phyloP scores from a whole-genome alignment of 1,140 invertebrate genomes.

The Pseudomyrmex gracilis region DNA sequence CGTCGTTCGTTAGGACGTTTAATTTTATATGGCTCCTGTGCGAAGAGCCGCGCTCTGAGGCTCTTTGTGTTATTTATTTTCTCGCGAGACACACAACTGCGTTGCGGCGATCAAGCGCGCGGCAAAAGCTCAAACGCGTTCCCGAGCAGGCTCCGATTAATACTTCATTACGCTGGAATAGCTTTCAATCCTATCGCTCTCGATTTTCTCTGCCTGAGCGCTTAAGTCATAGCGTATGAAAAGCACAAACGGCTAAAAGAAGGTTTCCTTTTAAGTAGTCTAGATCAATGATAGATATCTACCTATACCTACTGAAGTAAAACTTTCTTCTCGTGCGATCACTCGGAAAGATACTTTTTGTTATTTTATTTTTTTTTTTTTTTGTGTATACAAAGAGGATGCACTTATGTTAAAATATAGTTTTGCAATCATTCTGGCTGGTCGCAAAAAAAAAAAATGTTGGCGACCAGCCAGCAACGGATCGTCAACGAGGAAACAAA shows the following conservation, averaged over 20 bases:
- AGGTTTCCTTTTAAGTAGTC: neutral
- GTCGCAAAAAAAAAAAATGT: too few relatives aligned
- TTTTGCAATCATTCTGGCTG: neutral
- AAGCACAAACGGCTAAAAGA: constrained; percentile 1
- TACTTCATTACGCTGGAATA: constrained; percentile 15
- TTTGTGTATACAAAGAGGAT: neutral
- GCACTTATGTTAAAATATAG: neutral
- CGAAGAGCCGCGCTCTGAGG: neutral
- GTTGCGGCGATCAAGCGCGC: constrained; percentile 18
- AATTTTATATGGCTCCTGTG: constrained; percentile 64
- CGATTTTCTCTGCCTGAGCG: constrained; percentile 5
- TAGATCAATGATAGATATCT: constrained; percentile 19
- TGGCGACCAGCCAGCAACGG: neutral
- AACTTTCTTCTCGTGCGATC: neutral
- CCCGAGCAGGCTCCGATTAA: constrained; percentile 42
- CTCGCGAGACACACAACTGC: constrained; percentile 3
- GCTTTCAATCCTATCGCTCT: constrained; percentile 33
- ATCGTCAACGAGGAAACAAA: neutral
- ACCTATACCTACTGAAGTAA: neutral
- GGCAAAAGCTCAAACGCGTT: constrained; percentile 16
- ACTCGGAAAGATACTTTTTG: too few relatives aligned
- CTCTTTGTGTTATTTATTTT: constrained; percentile 60
- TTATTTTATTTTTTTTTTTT: neutral
- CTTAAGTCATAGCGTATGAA: constrained; percentile 37
- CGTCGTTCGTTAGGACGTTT: constrained; percentile 69